A percentile compares a stretch with the other conserved stretches of the same genome.
Evolutionary conservation across 2,888 invertebrate genomes (phyloP).

Genomic region (Stenodera caucasica): DNA sequence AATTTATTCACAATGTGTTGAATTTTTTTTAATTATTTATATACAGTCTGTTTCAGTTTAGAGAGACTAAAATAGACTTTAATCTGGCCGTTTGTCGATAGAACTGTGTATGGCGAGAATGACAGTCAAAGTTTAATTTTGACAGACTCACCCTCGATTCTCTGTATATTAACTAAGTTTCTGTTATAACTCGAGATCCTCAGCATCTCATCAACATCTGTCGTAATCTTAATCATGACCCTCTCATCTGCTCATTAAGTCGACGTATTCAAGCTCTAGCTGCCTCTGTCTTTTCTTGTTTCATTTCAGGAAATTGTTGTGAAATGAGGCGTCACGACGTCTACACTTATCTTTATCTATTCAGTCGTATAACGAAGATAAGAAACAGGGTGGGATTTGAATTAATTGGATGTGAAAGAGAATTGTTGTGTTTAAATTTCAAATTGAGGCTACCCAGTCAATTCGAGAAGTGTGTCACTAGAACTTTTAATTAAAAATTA

Average conservation of each 20-base stretch:
- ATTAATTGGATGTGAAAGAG: constrained; percentile 35
- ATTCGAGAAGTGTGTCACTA: constrained; percentile 1
- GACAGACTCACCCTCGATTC: not conserved
- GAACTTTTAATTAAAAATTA: constrained; percentile 8
- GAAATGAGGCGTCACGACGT: not conserved
- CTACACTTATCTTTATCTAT: not conserved
- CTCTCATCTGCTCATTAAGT: constrained; percentile 32
- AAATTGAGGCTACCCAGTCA: too few species aligned
- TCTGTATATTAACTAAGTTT: not conserved
- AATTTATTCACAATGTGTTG: too few species aligned
- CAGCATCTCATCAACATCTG: constrained; percentile 28
- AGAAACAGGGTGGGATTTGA: constrained; percentile 25
- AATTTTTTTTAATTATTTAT: too few species aligned
- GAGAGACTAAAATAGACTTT: too few species aligned
- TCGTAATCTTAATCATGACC: constrained; percentile 37
- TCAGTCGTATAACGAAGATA: not conserved
- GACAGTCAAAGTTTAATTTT: not conserved
- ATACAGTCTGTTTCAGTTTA: not conserved
- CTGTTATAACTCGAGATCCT: constrained; percentile 22
- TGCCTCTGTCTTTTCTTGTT: not conserved
- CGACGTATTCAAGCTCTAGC: constrained; percentile 8
- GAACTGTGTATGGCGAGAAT: too few species aligned
- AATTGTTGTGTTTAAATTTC: too few species aligned
- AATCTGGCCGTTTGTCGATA: too few species aligned
- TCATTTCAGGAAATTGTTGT: not conserved